phyloP scores from a whole-genome alignment of 1,140 invertebrate species.

The Armadillidium nasatum region DNA sequence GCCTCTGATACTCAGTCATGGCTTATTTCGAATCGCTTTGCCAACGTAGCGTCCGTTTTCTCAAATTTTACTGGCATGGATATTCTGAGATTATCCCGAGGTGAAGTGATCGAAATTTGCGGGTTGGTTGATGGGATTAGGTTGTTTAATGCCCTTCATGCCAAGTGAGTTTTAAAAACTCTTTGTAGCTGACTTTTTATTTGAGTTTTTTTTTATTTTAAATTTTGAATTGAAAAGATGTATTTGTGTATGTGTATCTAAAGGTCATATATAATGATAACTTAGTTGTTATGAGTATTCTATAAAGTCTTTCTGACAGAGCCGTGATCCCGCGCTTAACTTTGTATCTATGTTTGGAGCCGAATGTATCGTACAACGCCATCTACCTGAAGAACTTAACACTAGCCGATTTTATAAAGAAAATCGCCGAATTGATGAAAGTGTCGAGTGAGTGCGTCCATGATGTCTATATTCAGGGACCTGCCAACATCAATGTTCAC shows the following conservation, averaged over 20 bases:
- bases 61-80: slow-evolving; percentile 81
- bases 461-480: neutral
- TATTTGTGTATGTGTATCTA: too few species aligned
- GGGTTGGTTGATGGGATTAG: slow-evolving; percentile 85
- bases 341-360: neutral
- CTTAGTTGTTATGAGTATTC: too few species aligned
- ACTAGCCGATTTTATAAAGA: neutral
- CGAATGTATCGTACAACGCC: neutral
- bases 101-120: slow-evolving; percentile 90
- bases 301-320: neutral
- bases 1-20: slow-evolving; percentile 69
- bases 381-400: neutral
- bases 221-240: too few species aligned
- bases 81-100: slow-evolving; percentile 74
- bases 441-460: neutral
- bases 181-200: too few species aligned
- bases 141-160: slow-evolving; percentile 80
- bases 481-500: neutral
- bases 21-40: slow-evolving; percentile 74
- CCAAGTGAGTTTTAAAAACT: slow-evolving; percentile 49
- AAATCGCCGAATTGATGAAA: neutral
- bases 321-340: neutral
- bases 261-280: too few species aligned
- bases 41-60: slow-evolving; percentile 67
- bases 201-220: too few species aligned